Evolutionary conservation across 2,113 vertebrate genomes (phyloP).

Genomic region (Cygnus atratus): DNA sequence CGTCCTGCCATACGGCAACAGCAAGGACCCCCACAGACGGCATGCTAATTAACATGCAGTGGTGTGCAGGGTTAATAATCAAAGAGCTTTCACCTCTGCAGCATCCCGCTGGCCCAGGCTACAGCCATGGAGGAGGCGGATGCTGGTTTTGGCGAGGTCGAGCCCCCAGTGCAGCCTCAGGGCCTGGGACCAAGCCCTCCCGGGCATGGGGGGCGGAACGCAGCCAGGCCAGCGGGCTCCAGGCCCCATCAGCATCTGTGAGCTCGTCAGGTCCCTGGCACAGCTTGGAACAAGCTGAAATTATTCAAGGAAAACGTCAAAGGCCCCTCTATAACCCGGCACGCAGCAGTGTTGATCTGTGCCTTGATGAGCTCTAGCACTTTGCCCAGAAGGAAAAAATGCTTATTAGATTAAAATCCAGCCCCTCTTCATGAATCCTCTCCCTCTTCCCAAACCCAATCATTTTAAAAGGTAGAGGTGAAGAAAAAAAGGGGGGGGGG

Average conservation of each 20-base stretch:
- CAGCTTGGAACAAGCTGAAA: neutral
- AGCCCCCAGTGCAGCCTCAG: neutral
- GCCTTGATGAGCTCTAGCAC: neutral
- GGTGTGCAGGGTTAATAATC: neutral
- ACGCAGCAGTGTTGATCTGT: neutral
- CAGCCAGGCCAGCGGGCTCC: neutral
- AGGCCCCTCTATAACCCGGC: neutral
- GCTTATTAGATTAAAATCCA: conserved; percentile 30
- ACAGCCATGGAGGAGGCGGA: neutral
- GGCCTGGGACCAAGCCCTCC: neutral
- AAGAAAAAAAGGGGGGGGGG: neutral
- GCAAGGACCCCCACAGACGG: neutral
- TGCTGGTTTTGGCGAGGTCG: accelerated
- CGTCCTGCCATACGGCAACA: neutral
- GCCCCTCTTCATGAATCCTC: conserved; percentile 24
- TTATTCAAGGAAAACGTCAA: neutral
- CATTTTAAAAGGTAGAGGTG: neutral
- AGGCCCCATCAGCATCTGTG: neutral
- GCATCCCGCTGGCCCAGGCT: neutral
- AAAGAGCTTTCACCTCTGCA: neutral
- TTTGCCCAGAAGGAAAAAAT: neutral
- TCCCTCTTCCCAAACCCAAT: neutral
- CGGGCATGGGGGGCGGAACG: neutral
- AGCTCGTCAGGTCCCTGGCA: neutral
- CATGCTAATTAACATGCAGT: neutral